Conservation (phyloP, 2,797 vertebrate species). For the Phataginus tetradactyla region DNA sequence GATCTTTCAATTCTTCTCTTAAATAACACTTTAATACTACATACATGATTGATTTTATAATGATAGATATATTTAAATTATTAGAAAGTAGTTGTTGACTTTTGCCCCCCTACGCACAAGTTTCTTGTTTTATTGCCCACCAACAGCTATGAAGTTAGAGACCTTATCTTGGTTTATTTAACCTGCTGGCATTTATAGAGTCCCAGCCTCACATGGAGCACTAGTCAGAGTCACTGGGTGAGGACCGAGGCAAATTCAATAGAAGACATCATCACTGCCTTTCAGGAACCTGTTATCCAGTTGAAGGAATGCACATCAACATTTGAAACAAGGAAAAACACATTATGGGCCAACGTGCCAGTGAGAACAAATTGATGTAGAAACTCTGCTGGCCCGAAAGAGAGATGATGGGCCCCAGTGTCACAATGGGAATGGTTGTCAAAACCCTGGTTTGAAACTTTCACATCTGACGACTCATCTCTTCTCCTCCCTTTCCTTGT, state of each 20-base stretch:
- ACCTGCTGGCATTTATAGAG: neutral
- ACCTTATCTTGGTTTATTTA: neutral
- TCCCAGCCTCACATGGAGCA: neutral
- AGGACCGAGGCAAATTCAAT: neutral
- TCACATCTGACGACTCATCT: slow-evolving; percentile 4
- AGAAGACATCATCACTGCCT: neutral
- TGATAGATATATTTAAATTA: slow-evolving; percentile 20
- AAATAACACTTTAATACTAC: neutral
- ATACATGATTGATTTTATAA: slow-evolving; percentile 16
- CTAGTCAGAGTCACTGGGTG: neutral
- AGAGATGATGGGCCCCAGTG: neutral
- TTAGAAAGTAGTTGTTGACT: neutral
- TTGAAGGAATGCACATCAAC: neutral
- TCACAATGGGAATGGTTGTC: neutral
- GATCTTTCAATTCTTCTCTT: neutral
- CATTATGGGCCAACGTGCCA: neutral
- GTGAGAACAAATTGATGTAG: neutral
- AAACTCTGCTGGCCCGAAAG: neutral
- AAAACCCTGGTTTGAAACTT: slow-evolving; percentile 42
- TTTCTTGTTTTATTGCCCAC: neutral
- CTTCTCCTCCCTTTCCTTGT: neutral
- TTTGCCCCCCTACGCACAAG: neutral
- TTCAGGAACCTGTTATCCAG: neutral
- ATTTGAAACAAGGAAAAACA: slow-evolving; percentile 6
- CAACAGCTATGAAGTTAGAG: neutral